Base-by-base conservation (phyloP, 2,888 invertebrate species). In the Eristalis tenax region DNA sequence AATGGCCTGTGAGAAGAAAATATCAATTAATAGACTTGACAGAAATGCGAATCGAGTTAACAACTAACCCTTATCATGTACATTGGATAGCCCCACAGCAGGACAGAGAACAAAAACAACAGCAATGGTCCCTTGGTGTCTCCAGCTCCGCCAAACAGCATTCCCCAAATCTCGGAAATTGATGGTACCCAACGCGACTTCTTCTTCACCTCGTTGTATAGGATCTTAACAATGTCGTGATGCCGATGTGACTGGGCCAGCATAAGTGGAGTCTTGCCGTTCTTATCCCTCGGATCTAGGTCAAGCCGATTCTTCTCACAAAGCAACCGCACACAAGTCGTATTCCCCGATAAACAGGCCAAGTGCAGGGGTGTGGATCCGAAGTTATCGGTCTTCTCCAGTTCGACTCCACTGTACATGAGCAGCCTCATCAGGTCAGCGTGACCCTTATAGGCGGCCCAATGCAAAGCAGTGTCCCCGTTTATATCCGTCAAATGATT, bases 381-480 rank as follows among this genome's bases (percentile, higher is more conserved):
- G 91, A 97, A 98, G 92, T 98, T 97, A 92, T 98, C 98, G 1
- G 97, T 96, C 92, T 97, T 97, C 90, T 97, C 96, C 65, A 98
- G 74, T 90, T 98, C 97, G 1, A 97, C 97, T 2, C 98, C 98
- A 13, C 98, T 98, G 93, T 98, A 98, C 93, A 98, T 97, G 23
- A 98, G 94, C 73, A 98, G 93, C 65, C 97, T 95, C 91, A 98
- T 98, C 81, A 98, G 93, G 91, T 98, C 98, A 0, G 97, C 96
- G 90, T 98, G 97, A 0, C 97, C 98, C 93, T 98, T 98, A 92
- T 98, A 98, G 0, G 98, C 97, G 0, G 98, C 98, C 98, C 98
- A 98, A 91, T 98, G 98, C 38, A 98, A 93, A 0, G 98, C 98
- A 0, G 97, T 97, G 91, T 98, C 98, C 0, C 98, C 98, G 91